These are phyloP conservation scores for Geopemphigus sp. DNA, from an alignment of 1,140 invertebrate species.

Conservation along the genomic window DNA sequence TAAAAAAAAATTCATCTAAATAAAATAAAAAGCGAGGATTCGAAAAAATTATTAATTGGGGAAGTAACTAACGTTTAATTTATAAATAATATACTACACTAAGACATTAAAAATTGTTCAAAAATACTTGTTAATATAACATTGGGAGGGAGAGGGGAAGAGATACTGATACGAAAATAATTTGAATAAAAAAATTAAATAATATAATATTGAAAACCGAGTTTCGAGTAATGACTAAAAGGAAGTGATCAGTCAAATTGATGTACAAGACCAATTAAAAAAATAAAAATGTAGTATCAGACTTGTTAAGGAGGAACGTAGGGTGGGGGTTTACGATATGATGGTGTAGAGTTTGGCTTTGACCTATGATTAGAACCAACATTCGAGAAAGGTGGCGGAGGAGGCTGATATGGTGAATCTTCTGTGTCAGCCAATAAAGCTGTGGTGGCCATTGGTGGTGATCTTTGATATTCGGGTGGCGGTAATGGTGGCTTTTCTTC, in stretches of 20 bases:
- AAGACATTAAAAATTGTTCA: neutral
- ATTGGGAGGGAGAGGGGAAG: neutral
- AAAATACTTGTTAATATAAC: neutral
- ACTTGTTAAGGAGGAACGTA: slow-evolving; percentile 83
- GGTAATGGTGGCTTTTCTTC: slow-evolving; percentile 88
- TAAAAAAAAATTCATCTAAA: neutral
- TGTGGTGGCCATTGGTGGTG: slow-evolving; percentile 58
- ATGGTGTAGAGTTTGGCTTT: slow-evolving; percentile 76
- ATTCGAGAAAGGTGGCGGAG: slow-evolving; percentile 75
- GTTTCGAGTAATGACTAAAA: slow-evolving; percentile 40
- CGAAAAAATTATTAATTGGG: neutral
- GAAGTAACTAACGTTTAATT: neutral
- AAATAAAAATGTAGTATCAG: slow-evolving; percentile 31
- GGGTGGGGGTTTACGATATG: slow-evolving; percentile 84
- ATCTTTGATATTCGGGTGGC: slow-evolving; percentile 71
- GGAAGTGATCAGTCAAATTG: slow-evolving; percentile 48
- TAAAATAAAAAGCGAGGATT: slow-evolving; percentile 4
- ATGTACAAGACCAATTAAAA: slow-evolving; percentile 43
- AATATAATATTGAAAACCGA: neutral
- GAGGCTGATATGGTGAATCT: slow-evolving; percentile 70
- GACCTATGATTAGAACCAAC: slow-evolving; percentile 66
- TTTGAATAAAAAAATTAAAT: neutral
- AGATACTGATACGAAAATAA: neutral
- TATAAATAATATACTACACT: neutral
- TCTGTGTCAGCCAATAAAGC: slow-evolving; percentile 57